Base-by-base conservation (phyloP, 1,140 invertebrate genomes). In the Cherax destructor region DNA sequence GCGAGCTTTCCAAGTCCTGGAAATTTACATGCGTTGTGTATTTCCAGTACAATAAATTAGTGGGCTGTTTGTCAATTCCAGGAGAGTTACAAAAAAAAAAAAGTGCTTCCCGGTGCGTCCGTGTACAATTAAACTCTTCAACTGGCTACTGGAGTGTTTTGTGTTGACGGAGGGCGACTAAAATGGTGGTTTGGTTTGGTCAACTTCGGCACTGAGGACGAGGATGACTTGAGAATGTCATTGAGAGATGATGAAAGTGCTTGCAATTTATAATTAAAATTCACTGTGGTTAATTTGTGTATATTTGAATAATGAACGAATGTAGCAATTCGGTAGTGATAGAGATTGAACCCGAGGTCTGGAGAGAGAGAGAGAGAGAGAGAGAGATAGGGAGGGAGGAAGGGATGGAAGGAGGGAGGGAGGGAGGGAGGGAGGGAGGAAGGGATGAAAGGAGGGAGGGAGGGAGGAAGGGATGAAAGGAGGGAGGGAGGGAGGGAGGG, bases 31-130 rank as follows among this genome's bases (percentile, higher is more conserved):
- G 13, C 4, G 61, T 65, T 65, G 61, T 18, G 61, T 18, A 65
- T 65, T 65, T 65, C 61, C 61, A 65, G 61, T 65, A 65, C 61
- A 65, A 65, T 65, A 65, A 65, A 65, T 65, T 65, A 65, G 61
- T 21, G 21, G 21, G 21, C 21, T 65, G 61, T 65, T 65, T 65
- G 61, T 65, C 61, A 65, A 65, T 65, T 65, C 61, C 61, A 65
- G 16, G 61, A 21, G 18, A 65, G 18, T 13, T 21, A 1, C 2
- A 65, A 59, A 2, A 59, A 2, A 59, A 59, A 65, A 65, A 65
- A 65, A 65, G 5, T 65, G 61, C 21, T 65, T 65, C 0, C 13
- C 61, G 5, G 61, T 6, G 61, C 21, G 61, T 65, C 21, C 61
- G 13, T 18, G 61, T 65, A 65, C 61, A 65, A 65, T 65, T 65